Conservation (phyloP, 92 coral and sea anemone genomes). For the Phenganax stokvisi region DNA sequence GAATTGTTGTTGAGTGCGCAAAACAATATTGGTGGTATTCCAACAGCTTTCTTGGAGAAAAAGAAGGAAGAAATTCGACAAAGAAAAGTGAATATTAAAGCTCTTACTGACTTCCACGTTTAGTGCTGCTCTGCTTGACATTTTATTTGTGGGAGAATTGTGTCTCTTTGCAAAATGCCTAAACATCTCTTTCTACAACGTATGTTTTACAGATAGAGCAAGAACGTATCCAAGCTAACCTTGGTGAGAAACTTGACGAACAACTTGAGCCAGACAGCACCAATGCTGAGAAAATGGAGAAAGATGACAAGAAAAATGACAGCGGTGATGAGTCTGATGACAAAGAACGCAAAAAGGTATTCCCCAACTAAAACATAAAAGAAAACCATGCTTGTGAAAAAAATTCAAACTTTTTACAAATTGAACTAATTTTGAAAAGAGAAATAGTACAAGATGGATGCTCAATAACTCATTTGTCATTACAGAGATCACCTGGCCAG, state of each 20-base stretch:
- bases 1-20: slow-evolving; percentile 86
- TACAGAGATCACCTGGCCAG: slow-evolving; percentile 33
- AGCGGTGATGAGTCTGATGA: slow-evolving; percentile 32
- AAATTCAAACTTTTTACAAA: neutral
- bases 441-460: slow-evolving; percentile 14
- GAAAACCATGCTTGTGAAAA: neutral
- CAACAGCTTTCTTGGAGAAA: slow-evolving; percentile 77
- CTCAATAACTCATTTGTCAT: slow-evolving; percentile 30
- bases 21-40: slow-evolving; percentile 96
- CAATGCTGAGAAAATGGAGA: slow-evolving; percentile 54
- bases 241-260: slow-evolving; percentile 66
- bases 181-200: no score
- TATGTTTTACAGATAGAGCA: slow-evolving; percentile 65
- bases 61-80: slow-evolving; percentile 97
- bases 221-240: slow-evolving; percentile 89
- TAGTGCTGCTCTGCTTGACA: neutral
- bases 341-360: slow-evolving; percentile 13
- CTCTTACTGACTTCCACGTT: no score
- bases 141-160: no score
- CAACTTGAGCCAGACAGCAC: slow-evolving; percentile 97
- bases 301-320: slow-evolving; percentile 22
- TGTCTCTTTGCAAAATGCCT: no score
- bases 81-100: slow-evolving; percentile 53
- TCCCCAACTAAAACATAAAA: neutral
- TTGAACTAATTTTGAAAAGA: neutral